A percentile compares a stretch with the other conserved stretches of the same genome.
Evolutionary conservation across 2,113 vertebrate species (phyloP).

Genomic region (Cynopterus brachyotis): DNA sequence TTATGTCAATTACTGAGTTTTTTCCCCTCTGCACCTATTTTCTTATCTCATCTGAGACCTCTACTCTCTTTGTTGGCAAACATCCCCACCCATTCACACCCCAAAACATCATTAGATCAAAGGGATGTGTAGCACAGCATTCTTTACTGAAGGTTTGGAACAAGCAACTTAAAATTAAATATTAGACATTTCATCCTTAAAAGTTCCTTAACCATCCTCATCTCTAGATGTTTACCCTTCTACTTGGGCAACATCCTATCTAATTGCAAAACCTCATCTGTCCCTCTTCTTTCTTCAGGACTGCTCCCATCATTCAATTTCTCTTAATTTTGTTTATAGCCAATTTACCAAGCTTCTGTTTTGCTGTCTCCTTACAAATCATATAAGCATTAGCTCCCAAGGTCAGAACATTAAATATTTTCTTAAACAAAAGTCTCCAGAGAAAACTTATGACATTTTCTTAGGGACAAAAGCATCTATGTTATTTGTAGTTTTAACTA

Average conservation of each 20-base stretch:
- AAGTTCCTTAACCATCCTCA: not conserved
- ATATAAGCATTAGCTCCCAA: conserved; percentile 17
- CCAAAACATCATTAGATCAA: not conserved
- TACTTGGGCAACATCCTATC: not conserved
- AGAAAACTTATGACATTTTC: conserved; percentile 46
- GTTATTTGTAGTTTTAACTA: conserved; percentile 28
- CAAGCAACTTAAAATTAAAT: conserved; percentile 7
- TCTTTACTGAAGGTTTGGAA: not conserved
- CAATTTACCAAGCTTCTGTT: not conserved
- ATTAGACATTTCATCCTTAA: not conserved
- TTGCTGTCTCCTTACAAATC: not conserved
- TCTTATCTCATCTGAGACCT: not conserved
- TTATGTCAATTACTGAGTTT: not conserved
- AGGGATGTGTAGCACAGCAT: not conserved
- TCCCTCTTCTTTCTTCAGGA: not conserved
- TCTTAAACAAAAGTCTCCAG: conserved; percentile 43
- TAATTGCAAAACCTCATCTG: not conserved
- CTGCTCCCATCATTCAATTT: not conserved
- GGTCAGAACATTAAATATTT: not conserved
- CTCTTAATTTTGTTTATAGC: conserved; percentile 42
- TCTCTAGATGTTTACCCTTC: not conserved
- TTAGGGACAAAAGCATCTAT: conserved; percentile 9
- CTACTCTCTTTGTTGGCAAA: not conserved
- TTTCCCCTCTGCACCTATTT: not conserved
- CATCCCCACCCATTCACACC: not conserved